Evolutionary conservation across 2,888 invertebrate species (phyloP).

Genomic region (Protodeltote pygarga): DNA sequence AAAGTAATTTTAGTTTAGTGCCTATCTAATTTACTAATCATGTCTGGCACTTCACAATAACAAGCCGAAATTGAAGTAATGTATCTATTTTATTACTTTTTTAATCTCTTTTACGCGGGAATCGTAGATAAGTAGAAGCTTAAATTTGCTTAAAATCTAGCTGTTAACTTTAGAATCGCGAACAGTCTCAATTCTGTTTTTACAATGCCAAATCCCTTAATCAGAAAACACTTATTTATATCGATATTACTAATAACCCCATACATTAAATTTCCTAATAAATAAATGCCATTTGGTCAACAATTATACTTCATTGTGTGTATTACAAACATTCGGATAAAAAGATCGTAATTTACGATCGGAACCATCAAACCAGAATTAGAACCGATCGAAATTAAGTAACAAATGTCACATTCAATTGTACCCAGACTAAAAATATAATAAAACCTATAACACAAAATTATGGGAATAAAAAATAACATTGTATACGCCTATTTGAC

Average conservation of each 20-base stretch:
- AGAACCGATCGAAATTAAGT: slow-evolving; percentile 44
- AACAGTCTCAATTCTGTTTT: too few species aligned
- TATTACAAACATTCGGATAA: slow-evolving; percentile 19
- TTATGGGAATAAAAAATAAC: slow-evolving; percentile 69
- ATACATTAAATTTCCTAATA: background rate
- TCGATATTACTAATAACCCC: background rate
- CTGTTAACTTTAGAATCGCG: too few species aligned
- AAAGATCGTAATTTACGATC: slow-evolving; percentile 43
- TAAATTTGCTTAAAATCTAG: too few species aligned
- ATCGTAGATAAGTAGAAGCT: background rate
- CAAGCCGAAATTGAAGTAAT: too few species aligned
- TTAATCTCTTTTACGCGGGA: background rate
- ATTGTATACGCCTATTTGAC: slow-evolving; percentile 69
- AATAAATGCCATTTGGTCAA: slow-evolving; percentile 23
- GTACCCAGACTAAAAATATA: slow-evolving; percentile 66
- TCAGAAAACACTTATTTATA: too few species aligned
- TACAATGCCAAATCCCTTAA: too few species aligned
- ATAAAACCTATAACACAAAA: slow-evolving; percentile 75
- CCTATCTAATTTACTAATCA: slow-evolving; percentile 23
- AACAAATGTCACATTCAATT: slow-evolving; percentile 58
- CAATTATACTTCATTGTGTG: slow-evolving; percentile 23
- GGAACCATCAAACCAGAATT: slow-evolving; percentile 22
- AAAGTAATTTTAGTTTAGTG: slow-evolving; percentile 40
- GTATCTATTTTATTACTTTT: too few species aligned
- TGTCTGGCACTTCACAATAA: background rate